Evolutionary conservation across 2,888 invertebrate species (phyloP), one percentile per base, ranked within the genome.

Genomic region (Eristalis tenax): DNA sequence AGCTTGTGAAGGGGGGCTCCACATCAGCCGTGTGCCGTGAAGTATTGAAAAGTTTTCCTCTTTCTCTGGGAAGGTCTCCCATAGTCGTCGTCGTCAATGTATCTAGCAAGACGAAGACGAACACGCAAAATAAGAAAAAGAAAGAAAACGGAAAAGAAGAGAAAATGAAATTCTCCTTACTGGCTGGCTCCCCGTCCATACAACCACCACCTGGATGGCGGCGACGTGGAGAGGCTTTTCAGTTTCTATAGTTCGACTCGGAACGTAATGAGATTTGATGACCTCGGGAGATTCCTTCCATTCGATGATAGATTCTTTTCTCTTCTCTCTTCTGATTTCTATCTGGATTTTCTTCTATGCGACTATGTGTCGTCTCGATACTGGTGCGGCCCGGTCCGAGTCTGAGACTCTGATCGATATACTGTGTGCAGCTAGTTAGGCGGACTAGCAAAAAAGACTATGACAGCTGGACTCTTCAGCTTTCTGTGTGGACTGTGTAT

Each of bases 191-290:
- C 28, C 15, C 32, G 23, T 28, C 28, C 28, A n/a, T 79, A 38
- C 15, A 69, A 65, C 32, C 40, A 50, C 50, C 50, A 50, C 50
- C 50, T n/a, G 15, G 38, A 59, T 28, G 18, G n/a, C 4, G 18
- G 8, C n/a, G n/a, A 43, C 43, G 43, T 43, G 56, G 26, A 38
- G 87, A 87, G 87, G 87, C 83, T 83, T 87, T 87, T 80, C 79
- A 87, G 83, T 83, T 83, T 87, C 87, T 80, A 76, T 83, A 83
- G 79, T 76, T 87, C 76, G 87, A 79, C 63, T 83, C 18, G 83
- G 87, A 32, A 87, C 87, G 83, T 87, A 87, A 87, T 83, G 87
- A 87, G 83, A 87, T 87, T 87, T 87, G 87, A 87, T 87, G 87
- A 87, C 87, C 87, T 83, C 83, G 80, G 83, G 83, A 87, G 87